Base-by-base conservation (phyloP, 1,140 invertebrate species). In the Panagrolaimus sp. region DNA sequence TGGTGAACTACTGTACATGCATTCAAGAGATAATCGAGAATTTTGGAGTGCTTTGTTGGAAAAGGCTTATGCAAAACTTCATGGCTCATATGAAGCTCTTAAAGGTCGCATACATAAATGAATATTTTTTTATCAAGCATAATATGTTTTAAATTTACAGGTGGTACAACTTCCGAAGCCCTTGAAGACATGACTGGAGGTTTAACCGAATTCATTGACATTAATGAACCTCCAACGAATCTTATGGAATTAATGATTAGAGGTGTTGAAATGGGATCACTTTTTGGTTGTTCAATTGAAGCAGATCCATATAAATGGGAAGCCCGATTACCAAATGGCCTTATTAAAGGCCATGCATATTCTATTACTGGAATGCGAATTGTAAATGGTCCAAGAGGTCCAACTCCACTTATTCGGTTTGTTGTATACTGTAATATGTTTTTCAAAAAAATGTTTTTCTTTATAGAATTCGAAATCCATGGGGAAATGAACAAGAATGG, bases 161-260 rank as follows among this genome's bases (percentile, higher is more conserved):
- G 96, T 48, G 96, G 96, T 24, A 92, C 92, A 0, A 96, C 94
- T 1, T 92, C 91, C 78, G 96, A 99, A 84, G 76, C 77, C 7
- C 95, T 98, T 90, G 95, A 97, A 83, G 96, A 99, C 85, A 98
- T 98, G 83, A 98, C 95, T 12, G 95, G 94, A 3, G 95, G 95
- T 47, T 91, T 97, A 0, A 92, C 93, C 0, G 94, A 98, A 85
- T 92, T 93, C 89, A 96, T 92, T 78, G 91, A 95, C 71, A 87
- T 96, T 77, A 88, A 89, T 14, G 88, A 94, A 73, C 87, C 84
- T 10, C 76, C 83, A 62, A 84, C 83, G 24, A 94, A 96, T 85
- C 48, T 87, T 97, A 95, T 92, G 78, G 68, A 79, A 58, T 21
- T 83, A 69, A 82, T 81, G 72, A 62, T 76, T n/a, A 69, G 77